Evolutionary conservation across 2,113 vertebrate species (phyloP).

Genomic region (Daphoenositta chrysoptera): DNA sequence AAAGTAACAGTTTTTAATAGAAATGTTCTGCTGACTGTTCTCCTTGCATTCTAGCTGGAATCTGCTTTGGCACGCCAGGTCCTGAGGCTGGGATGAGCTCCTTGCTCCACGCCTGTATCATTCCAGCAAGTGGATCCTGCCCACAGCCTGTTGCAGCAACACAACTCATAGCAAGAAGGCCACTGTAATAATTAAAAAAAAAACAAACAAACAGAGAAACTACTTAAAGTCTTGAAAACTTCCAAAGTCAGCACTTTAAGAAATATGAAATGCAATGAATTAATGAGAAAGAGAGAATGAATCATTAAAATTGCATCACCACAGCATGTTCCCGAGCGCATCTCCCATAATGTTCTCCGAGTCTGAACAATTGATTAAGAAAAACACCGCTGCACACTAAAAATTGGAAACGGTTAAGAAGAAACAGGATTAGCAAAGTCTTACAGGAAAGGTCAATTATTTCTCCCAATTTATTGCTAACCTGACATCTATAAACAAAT

Average conservation of each 20-base stretch:
- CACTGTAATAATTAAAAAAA: not conserved
- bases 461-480: constrained; percentile 49
- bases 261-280: constrained; percentile 14
- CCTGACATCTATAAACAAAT: constrained; percentile 64
- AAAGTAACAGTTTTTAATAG: constrained; percentile 24
- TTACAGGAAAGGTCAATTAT: constrained; percentile 62
- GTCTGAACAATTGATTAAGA: constrained; percentile 57
- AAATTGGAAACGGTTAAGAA: constrained; percentile 35
- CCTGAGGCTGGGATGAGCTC: not conserved
- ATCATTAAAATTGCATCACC: constrained; percentile 44
- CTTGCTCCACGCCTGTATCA: rapidly evolving
- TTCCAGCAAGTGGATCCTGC: not conserved
- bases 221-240: not conserved
- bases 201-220: not conserved
- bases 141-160: not conserved
- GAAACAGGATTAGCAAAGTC: constrained; percentile 48
- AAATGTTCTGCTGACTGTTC: constrained; percentile 14
- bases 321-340: not conserved
- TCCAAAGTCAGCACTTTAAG: constrained; percentile 22
- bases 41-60: not conserved
- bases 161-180: not conserved
- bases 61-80: not conserved
- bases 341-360: constrained; percentile 15
- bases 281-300: constrained; percentile 28
- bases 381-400: not conserved